A percentile compares a stretch with the other conserved stretches of the same genome.
These are phyloP conservation scores for Pelobates fuscus DNA, from an alignment of 2,113 vertebrate species.

Conservation along the genomic window DNA sequence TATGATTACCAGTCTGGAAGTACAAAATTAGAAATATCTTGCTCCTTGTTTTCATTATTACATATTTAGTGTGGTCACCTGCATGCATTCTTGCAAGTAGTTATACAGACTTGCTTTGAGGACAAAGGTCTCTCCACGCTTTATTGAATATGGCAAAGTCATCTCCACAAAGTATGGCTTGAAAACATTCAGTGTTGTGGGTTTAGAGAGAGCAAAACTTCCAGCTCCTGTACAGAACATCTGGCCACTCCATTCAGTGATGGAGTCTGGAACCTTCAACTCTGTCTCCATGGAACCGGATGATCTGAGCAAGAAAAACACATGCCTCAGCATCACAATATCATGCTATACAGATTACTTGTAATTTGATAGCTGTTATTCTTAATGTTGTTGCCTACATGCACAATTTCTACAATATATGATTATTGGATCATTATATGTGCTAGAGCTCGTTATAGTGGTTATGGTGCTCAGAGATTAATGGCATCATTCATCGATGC, in stretches of 20 bases:
- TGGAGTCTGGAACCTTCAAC: slow-evolving; percentile 74
- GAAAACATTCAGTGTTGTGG: slow-evolving; percentile 68
- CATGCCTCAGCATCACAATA: too few relatives aligned
- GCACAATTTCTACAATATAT: too few relatives aligned
- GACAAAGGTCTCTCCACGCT: slow-evolving; percentile 76
- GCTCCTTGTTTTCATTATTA: too few relatives aligned
- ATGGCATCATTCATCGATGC: too few relatives aligned
- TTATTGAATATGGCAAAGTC: slow-evolving; percentile 77
- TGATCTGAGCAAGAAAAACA: slow-evolving; percentile 50
- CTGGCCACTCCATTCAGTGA: slow-evolving; percentile 80
- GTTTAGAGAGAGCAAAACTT: slow-evolving; percentile 77
- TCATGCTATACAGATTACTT: too few relatives aligned
- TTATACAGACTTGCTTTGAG: slow-evolving; percentile 80
- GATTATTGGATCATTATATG: too few relatives aligned
- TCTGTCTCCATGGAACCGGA: slow-evolving; percentile 52
- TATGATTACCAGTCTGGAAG: too few relatives aligned
- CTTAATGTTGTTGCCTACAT: too few relatives aligned
- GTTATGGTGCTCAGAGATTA: too few relatives aligned
- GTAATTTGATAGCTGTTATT: too few relatives aligned
- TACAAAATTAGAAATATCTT: too few relatives aligned
- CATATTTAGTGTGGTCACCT: slow-evolving; percentile 50
- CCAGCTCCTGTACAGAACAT: slow-evolving; percentile 76
- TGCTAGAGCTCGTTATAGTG: too few relatives aligned
- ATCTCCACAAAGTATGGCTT: slow-evolving; percentile 82
- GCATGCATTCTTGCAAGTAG: slow-evolving; percentile 64